These are phyloP conservation scores for Plebejus anna DNA, from an alignment of 2,888 invertebrate species.

Conservation along the genomic window DNA sequence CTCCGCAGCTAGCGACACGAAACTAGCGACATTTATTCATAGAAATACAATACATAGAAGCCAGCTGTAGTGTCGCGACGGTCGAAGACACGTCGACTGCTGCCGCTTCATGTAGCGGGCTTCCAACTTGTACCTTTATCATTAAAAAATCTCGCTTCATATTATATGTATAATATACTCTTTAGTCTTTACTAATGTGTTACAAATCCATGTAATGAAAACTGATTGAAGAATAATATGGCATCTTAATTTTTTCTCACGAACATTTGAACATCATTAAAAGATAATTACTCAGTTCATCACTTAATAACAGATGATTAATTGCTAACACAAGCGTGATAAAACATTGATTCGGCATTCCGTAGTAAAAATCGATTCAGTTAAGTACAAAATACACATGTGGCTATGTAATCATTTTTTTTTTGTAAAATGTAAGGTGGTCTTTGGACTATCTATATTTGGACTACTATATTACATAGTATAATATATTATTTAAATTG, in stretches of 20 bases:
- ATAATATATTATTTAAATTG: too few species aligned
- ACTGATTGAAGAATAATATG: constrained; percentile 1
- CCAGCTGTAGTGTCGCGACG: too few species aligned
- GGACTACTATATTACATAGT: too few species aligned
- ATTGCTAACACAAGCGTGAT: constrained; percentile 3
- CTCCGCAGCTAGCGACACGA: too few species aligned
- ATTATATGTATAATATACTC: background rate
- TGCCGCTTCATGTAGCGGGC: too few species aligned
- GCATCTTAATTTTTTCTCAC: background rate
- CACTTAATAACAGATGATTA: constrained; percentile 15
- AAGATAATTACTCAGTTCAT: constrained; percentile 21
- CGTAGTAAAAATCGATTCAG: background rate
- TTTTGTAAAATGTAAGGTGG: too few species aligned
- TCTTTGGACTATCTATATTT: too few species aligned
- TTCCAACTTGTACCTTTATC: background rate
- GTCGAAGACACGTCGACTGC: too few species aligned
- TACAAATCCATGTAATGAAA: constrained; percentile 17
- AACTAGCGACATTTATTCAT: too few species aligned
- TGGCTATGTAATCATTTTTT: background rate
- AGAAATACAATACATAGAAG: too few species aligned
- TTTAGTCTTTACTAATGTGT: background rate
- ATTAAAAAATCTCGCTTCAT: background rate
- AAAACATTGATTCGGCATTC: background rate
- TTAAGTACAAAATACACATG: background rate
- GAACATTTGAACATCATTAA: background rate